Evolutionary conservation across 2,888 invertebrate genomes (phyloP).

Genomic region (Eremobia ochroleuca): DNA sequence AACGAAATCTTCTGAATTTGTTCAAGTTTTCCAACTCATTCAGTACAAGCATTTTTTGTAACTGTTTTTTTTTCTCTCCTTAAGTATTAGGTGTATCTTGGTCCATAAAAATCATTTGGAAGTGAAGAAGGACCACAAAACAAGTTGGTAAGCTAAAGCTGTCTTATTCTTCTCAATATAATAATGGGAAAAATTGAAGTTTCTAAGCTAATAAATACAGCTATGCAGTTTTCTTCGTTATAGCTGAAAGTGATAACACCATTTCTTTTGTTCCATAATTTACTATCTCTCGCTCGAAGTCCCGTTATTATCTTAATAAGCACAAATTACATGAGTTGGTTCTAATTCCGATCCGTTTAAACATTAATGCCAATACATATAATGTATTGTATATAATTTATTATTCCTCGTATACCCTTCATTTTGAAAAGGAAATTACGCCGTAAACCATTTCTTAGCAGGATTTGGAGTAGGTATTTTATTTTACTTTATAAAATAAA

Average conservation of each 20-base stretch:
- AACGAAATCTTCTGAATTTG: background rate
- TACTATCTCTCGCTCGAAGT: background rate
- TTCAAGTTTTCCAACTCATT: conserved; percentile 9
- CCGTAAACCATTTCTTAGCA: background rate
- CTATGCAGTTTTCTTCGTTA: conserved; percentile 6
- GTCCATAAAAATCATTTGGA: background rate
- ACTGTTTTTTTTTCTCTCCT: background rate
- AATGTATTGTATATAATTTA: background rate
- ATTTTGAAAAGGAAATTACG: conserved; percentile 6
- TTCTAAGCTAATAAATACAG: background rate
- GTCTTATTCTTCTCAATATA: conserved; percentile 4
- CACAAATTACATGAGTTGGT: background rate
- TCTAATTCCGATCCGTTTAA: conserved; percentile 11
- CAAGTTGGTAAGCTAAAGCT: background rate
- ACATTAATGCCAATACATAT: background rate
- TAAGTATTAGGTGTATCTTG: background rate
- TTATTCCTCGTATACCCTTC: background rate
- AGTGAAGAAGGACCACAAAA: background rate
- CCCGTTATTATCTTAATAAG: conserved; percentile 1
- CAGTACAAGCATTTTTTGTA: background rate
- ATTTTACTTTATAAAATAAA: too few relatives aligned
- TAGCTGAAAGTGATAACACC: background rate
- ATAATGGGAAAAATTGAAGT: background rate
- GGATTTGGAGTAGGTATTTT: background rate
- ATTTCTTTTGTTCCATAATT: conserved; percentile 1